These are phyloP conservation scores for Bolborhynchus lineola DNA, from an alignment of 2,113 vertebrate genomes.

Conservation along the genomic window DNA sequence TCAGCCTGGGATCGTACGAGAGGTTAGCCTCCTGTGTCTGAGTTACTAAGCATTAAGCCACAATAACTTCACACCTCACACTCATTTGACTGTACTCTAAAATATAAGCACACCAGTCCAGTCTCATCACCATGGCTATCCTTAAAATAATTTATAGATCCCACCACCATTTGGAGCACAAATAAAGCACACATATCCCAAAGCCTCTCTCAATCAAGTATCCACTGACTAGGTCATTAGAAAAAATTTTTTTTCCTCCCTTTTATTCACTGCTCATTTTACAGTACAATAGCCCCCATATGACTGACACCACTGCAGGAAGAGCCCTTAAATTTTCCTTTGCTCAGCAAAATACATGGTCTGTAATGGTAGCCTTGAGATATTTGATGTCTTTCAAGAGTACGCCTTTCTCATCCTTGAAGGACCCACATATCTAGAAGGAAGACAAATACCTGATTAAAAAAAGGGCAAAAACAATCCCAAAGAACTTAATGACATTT, in stretches of 20 bases:
- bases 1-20: neutral
- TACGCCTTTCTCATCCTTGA: neutral
- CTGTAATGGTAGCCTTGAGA: neutral
- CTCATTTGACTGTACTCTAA: neutral
- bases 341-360: neutral
- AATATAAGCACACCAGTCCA: neutral
- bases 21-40: neutral
- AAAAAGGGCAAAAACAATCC: neutral
- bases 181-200: neutral
- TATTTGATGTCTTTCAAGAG: neutral
- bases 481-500: neutral
- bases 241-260: neutral
- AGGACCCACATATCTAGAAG: neutral
- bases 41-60: neutral
- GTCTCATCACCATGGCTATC: neutral
- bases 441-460: neutral
- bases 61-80: neutral
- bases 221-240: neutral
- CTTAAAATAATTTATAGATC: neutral
- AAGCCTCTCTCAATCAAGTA: neutral
- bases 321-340: neutral
- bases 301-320: neutral
- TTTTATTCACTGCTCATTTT: neutral
- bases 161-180: neutral
- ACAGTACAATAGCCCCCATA: neutral